Evolutionary conservation across 2,797 vertebrate species (phyloP).

Genomic region (Pachyuromys duprasi): DNA sequence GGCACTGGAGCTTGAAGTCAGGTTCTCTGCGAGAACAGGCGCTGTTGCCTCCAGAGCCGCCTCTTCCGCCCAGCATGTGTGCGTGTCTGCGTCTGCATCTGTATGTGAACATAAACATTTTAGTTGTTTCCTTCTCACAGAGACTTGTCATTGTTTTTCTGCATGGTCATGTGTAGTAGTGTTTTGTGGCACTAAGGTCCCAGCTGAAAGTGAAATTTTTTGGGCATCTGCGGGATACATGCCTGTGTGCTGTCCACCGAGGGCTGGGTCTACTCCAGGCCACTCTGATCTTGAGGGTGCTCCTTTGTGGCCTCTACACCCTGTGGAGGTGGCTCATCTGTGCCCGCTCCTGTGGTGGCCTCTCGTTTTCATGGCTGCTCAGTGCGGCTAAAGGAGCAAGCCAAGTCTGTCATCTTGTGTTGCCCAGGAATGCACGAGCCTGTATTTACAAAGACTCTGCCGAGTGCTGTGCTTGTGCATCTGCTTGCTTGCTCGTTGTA

Average conservation of each 20-base stretch:
- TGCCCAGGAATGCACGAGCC: not conserved
- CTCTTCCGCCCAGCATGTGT: not conserved
- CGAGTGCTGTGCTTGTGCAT: not conserved
- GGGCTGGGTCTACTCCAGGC: not conserved
- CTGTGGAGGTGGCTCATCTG: not conserved
- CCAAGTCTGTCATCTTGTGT: not conserved
- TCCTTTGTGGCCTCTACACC: not conserved
- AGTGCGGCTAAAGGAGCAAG: not conserved
- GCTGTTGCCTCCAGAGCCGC: not conserved
- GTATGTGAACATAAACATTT: too few relatives aligned
- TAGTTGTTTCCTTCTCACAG: too few relatives aligned
- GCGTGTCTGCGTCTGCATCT: too few relatives aligned
- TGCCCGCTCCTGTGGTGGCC: not conserved
- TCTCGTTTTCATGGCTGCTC: not conserved
- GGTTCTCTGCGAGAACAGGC: not conserved
- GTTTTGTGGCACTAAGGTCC: not conserved
- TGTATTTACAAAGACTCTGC: not conserved
- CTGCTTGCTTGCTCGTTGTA: not conserved
- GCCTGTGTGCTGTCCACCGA: not conserved
- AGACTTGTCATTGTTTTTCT: not conserved
- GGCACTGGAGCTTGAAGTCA: not conserved
- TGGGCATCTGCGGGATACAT: not conserved
- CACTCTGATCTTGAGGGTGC: not conserved
- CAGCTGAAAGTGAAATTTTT: not conserved
- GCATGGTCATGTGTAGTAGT: not conserved